Base-by-base conservation (phyloP, 2,113 vertebrate genomes). In the Eira barbara region DNA sequence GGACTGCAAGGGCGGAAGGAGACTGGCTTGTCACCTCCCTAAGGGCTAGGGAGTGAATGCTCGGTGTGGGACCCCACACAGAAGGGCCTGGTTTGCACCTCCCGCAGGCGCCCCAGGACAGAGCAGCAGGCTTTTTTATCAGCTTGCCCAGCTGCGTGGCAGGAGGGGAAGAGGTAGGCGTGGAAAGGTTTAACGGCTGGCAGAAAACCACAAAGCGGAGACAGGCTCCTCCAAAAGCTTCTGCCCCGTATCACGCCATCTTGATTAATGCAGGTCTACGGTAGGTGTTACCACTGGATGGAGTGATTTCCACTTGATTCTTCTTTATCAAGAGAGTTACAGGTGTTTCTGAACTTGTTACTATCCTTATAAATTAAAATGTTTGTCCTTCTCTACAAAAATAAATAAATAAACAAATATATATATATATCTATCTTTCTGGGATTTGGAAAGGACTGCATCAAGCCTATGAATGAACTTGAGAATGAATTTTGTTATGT, bases 241-340 rank as follows among this genome's bases (percentile, higher is more conserved):
- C 14, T 29, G 14, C 27, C 25, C 25, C 27, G 1, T 17, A 76
- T 29, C 42, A 29, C 27, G 0, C 42, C 2, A 0, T 29, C 25
- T 47, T 9, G 73, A 45, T 76, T 15, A 42, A 10, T 8, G 42
- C 25, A 4, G 6, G 6, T 8, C 11, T 74, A 14, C 0, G 5
- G 71, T 27, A 14, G 39, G 39, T 14, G 23, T 42, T 42, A 15
- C 27, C 27, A 7, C 25, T 47, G 42, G 13, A 9, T 2, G 42
- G 14, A 17, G 27, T 45, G 42, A 8, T 76, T 47, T 76, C 42
- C 73, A 29, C 3, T 76, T 17, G 73, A 76, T 47, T 47, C 42
- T 76, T 47, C 73, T 31, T 47, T 31, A 7, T 45, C 27, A 29
- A 17, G 42, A 76, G 14, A 29, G 25, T 76, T 17, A 29, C 2